A percentile compares a stretch with the other conserved stretches of the same genome.
These are phyloP conservation scores for Euleptes europaea DNA, from an alignment of 2,113 vertebrate genomes.

Conservation along the genomic window DNA sequence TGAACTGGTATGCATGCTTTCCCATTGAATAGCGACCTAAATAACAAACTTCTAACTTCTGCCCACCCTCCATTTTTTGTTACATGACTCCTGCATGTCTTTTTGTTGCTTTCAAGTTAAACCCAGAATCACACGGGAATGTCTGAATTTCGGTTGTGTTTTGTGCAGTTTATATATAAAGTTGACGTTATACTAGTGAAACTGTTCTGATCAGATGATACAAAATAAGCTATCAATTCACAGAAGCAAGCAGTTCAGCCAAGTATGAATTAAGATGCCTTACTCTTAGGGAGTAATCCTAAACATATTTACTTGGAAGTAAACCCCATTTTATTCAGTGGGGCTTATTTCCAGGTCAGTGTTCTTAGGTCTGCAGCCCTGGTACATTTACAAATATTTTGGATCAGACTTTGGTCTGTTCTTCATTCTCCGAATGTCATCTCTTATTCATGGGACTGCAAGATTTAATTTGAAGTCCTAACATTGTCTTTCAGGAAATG, in stretches of 20 bases:
- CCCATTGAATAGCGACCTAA: not conserved
- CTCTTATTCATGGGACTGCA: not conserved
- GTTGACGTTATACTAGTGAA: not conserved
- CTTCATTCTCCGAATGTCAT: too few species aligned
- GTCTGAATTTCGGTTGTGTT: slow-evolving; percentile 15
- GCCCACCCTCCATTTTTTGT: not conserved
- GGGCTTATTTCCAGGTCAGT: too few species aligned
- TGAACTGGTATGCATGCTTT: not conserved
- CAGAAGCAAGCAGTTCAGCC: too few species aligned
- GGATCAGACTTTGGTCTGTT: not conserved
- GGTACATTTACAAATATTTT: not conserved
- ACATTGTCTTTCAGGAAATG: not conserved
- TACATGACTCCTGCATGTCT: not conserved
- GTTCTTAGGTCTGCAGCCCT: too few species aligned
- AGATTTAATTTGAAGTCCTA: not conserved
- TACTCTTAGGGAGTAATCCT: not conserved
- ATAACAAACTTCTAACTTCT: not conserved
- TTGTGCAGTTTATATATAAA: not conserved
- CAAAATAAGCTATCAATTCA: not conserved
- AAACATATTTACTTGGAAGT: too few species aligned
- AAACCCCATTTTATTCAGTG: too few species aligned
- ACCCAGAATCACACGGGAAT: not conserved
- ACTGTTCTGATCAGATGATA: not conserved
- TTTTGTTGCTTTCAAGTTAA: too few species aligned
- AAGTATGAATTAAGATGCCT: not conserved